Percentiles rank a stretch among this genome's conserved stretches.
Conservation (phyloP, 1,140 invertebrate species). For the Heliconius hermathena region DNA sequence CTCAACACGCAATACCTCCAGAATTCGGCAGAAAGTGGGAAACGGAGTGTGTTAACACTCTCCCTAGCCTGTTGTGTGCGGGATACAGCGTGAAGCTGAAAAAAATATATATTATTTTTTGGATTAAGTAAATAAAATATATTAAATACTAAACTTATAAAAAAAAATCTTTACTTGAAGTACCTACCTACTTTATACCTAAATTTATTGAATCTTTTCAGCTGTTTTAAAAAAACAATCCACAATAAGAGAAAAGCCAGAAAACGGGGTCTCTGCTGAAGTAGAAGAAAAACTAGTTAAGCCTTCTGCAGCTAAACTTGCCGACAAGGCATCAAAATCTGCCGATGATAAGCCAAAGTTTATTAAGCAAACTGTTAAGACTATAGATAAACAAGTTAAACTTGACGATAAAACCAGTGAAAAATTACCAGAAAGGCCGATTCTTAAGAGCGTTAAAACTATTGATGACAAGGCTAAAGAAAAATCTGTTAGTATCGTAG, state of each 20-base stretch:
- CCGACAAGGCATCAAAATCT: constrained; percentile 58
- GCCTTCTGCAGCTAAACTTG: constrained; percentile 66
- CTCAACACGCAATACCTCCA: too few species aligned
- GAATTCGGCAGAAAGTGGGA: too few species aligned
- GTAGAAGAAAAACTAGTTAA: constrained; percentile 71
- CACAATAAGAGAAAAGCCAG: constrained; percentile 66
- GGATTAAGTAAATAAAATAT: too few species aligned
- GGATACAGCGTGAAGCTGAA: too few species aligned
- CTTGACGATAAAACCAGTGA: constrained; percentile 59
- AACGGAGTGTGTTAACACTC: too few species aligned
- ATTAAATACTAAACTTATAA: too few species aligned
- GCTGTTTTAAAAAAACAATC: constrained; percentile 72
- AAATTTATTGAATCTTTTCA: constrained; percentile 47
- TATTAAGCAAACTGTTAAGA: constrained; percentile 64
- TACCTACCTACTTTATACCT: background rate
- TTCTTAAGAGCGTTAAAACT: constrained; percentile 66
- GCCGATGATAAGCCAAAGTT: constrained; percentile 67
- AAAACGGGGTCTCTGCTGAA: constrained; percentile 64
- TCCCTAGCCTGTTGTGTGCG: too few species aligned
- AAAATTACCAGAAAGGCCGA: constrained; percentile 65
- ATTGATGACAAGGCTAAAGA: constrained; percentile 72
- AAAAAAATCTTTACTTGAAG: background rate
- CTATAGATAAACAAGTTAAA: constrained; percentile 53
- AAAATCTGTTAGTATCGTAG: constrained; percentile 70
- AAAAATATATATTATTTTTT: too few species aligned